Conservation (phyloP, 2,888 invertebrate genomes). For the Venusia cambrica region DNA sequence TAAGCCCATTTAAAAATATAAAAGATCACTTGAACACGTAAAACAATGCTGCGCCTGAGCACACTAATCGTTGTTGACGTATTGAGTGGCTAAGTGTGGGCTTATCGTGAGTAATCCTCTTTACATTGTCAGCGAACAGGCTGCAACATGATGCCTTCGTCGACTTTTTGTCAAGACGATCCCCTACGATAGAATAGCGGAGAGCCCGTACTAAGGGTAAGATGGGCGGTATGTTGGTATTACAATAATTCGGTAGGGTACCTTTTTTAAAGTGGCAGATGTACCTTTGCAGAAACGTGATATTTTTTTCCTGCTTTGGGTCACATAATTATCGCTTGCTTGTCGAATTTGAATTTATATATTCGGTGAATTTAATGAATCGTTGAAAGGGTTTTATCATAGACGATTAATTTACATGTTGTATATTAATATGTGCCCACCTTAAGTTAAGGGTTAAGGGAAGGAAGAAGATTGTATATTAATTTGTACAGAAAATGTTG, state of each 20-base stretch:
- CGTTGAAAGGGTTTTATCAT: too few species aligned
- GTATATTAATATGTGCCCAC: too few species aligned
- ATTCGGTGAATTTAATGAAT: too few species aligned
- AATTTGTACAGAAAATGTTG: too few species aligned
- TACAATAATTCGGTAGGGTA: constrained; percentile 12
- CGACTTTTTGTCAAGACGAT: constrained; percentile 21
- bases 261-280: constrained; percentile 13
- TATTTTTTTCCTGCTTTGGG: too few species aligned
- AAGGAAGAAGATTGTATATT: too few species aligned
- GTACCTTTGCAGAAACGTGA: constrained; percentile 2
- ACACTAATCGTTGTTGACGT: constrained; percentile 19
- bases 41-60: constrained; percentile 25
- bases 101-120: constrained; percentile 20
- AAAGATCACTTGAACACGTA: constrained; percentile 18
- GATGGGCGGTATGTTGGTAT: constrained; percentile 31
- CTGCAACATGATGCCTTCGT: constrained; percentile 27
- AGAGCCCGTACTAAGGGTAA: constrained; percentile 2
- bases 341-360: too few species aligned
- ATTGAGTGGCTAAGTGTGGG: constrained; percentile 33
- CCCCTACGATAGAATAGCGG: too few species aligned
- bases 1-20: constrained; percentile 7
- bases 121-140: constrained; percentile 25
- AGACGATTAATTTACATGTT: too few species aligned
- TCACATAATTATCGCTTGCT: too few species aligned
- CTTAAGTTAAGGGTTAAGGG: too few species aligned